These are phyloP conservation scores for Axinella damicornis DNA, from an alignment of 37 sponge, comb jelly and placozoan genomes.

Conservation along the genomic window DNA sequence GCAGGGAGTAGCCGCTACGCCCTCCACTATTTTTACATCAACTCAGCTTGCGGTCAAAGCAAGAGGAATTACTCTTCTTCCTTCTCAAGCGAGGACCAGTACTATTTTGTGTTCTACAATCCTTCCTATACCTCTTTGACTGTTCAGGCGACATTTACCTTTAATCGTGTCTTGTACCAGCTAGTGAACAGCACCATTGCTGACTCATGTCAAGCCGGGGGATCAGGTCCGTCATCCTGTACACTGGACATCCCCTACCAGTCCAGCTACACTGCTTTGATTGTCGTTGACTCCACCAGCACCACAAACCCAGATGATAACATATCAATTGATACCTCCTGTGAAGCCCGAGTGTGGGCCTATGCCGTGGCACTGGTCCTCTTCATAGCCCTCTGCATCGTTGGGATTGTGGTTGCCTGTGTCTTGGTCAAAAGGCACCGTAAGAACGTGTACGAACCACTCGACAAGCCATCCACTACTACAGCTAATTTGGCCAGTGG, in stretches of 20 bases:
- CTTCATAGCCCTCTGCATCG: not conserved
- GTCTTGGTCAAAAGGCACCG: not conserved
- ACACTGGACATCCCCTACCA: slow-evolving; percentile 1
- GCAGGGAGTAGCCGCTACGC: not conserved
- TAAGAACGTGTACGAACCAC: not conserved
- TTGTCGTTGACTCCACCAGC: not conserved
- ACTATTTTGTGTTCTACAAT: slow-evolving; percentile 29
- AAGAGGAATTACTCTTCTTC: not conserved
- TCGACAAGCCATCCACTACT: not conserved
- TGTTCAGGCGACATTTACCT: not conserved
- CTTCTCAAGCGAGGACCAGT: slow-evolving; percentile 4
- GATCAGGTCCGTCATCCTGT: not conserved
- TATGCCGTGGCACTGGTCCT: slow-evolving; percentile 1
- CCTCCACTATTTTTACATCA: not conserved
- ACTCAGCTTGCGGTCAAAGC: not conserved
- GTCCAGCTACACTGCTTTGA: not conserved
- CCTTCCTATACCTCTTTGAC: not conserved
- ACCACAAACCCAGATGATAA: not conserved
- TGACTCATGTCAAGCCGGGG: not conserved
- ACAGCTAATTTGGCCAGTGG: not conserved
- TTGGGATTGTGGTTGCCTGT: not conserved
- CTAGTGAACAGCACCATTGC: not conserved
- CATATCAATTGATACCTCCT: not conserved
- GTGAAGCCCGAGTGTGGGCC: slow-evolving; percentile 34
- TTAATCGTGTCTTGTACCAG: slow-evolving; percentile 23